phyloP scores from a whole-genome alignment of 1,140 invertebrate genomes.

The Sinonovacula constricta region DNA sequence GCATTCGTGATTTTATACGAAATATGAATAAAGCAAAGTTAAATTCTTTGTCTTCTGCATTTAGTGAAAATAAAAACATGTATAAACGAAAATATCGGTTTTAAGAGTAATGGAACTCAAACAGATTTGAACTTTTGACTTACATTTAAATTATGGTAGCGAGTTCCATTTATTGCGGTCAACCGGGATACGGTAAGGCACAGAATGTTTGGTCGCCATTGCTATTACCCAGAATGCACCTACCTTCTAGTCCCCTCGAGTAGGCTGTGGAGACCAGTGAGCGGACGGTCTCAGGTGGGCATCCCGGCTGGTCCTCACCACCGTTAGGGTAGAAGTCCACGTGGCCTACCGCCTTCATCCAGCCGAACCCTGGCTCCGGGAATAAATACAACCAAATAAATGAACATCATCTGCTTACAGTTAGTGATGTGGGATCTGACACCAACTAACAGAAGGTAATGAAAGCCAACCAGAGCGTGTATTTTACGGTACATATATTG shows the following conservation, averaged over 20 bases:
- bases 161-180: not conserved
- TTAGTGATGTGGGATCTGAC: no score
- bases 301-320: slow-evolving; percentile 75
- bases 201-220: not conserved
- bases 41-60: no score
- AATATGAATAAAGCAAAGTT: no score
- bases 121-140: not conserved
- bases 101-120: not conserved
- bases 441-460: no score
- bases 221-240: not conserved
- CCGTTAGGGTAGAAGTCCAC: slow-evolving; percentile 89
- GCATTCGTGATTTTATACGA: no score
- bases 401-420: no score
- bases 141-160: not conserved
- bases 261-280: slow-evolving; percentile 59
- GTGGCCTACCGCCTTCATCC: slow-evolving; percentile 79
- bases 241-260: slow-evolving; percentile 38
- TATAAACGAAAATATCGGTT: no score
- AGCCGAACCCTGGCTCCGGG: slow-evolving; percentile 72
- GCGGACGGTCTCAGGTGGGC: slow-evolving; percentile 57
- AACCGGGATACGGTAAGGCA: not conserved
- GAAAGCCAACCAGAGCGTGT: no score
- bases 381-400: no score
- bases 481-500: no score
- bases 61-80: no score